phyloP scores from a whole-genome alignment of 1,140 invertebrate species.

The Caenorhabditis brenneri region DNA sequence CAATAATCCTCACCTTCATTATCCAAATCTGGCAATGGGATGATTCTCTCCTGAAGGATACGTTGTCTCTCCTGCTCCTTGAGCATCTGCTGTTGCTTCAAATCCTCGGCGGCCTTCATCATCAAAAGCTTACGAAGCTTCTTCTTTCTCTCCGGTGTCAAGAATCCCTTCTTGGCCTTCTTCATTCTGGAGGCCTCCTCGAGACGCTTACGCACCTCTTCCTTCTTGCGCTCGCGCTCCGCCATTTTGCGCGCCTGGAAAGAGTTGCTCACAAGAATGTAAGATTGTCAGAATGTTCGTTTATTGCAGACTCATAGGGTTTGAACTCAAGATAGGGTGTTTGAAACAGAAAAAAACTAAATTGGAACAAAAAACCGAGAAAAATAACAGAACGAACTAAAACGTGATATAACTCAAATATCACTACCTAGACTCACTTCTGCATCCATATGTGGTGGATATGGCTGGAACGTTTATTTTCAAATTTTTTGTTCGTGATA shows the following conservation, averaged over 20 bases:
- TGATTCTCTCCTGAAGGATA: constrained; percentile 88
- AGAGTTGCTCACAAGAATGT: neutral
- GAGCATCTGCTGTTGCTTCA: constrained; percentile 97
- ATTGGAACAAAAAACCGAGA: neutral
- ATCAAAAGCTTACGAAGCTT: constrained; percentile 81
- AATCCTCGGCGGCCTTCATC: constrained; percentile 98
- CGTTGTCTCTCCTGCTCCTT: constrained; percentile 94
- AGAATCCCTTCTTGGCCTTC: constrained; percentile 63
- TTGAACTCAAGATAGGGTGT: too few species aligned
- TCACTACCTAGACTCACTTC: neutral
- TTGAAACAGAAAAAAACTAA: neutral
- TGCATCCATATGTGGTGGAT: constrained; percentile 23
- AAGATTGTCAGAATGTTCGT: too few species aligned
- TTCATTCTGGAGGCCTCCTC: constrained; percentile 60
- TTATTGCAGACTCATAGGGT: too few species aligned
- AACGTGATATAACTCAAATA: neutral
- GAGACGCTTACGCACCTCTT: constrained; percentile 60
- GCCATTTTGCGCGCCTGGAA: constrained; percentile 56
- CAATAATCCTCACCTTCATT: constrained; percentile 43
- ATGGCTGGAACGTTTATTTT: neutral
- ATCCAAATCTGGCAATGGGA: constrained; percentile 60
- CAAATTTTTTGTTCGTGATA: too few species aligned
- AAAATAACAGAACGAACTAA: neutral
- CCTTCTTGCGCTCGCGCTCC: constrained; percentile 62
- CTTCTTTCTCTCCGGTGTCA: constrained; percentile 62